Evolutionary conservation across 2,113 vertebrate genomes (phyloP).

Genomic region (Leptobrachium ailaonicum): DNA sequence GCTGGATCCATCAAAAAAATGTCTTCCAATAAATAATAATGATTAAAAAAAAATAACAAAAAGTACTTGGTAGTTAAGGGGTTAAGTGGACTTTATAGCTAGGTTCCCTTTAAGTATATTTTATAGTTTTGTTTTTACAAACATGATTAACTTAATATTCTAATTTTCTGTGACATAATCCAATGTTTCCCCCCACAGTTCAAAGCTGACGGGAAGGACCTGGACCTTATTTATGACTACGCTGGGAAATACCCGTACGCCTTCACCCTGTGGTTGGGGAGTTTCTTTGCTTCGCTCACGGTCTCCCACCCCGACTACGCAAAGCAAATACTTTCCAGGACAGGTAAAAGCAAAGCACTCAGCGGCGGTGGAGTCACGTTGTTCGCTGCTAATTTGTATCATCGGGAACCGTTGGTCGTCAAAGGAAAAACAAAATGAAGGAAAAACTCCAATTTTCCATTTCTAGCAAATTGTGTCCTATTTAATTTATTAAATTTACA

Average conservation of each 20-base stretch:
- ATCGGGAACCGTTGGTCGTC: no score
- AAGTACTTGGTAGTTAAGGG: no score
- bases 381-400: no score
- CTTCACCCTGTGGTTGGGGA: conserved; percentile 43
- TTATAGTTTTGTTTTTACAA: neutral
- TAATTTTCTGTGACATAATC: neutral
- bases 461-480: no score
- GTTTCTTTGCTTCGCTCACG: conserved; percentile 4
- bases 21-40: no score
- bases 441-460: no score
- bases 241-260: conserved; percentile 33
- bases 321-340: conserved; percentile 38
- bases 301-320: conserved; percentile 48
- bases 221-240: neutral
- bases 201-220: conserved; percentile 15
- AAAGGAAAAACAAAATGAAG: no score
- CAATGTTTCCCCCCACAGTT: neutral
- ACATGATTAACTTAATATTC: neutral
- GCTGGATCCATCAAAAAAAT: no score
- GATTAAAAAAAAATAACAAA: no score
- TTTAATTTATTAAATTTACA: no score
- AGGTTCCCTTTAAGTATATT: conserved; percentile 1
- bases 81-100: no score
- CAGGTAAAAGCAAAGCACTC: conserved; percentile 23
- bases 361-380: no score